Base-by-base conservation (phyloP, 2,797 vertebrate genomes). In the Muraenolepis orangiensis region DNA sequence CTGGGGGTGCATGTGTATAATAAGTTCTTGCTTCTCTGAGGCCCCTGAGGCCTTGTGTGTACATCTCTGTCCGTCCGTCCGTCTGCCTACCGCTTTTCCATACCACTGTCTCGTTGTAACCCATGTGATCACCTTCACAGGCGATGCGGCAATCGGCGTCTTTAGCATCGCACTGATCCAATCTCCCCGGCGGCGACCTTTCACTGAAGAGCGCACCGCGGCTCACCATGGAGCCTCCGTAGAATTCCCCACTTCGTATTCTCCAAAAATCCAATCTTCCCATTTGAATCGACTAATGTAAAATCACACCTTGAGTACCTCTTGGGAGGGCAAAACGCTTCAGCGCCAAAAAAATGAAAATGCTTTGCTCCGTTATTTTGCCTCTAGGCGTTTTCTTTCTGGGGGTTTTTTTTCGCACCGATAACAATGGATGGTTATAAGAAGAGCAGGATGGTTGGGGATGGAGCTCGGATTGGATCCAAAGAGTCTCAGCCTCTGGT, bases 311-410 rank as follows among this genome's bases (percentile, higher is more conserved):
- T 42, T 18, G 38, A 30, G 66, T 23, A 20, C 36, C 72, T 67
- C 72, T 42, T 68, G 29, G 38, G 40, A 16, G 23, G 23, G 13
- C 28, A 13, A 68, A 74, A 51, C 29, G 29, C 28, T 46, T 74
- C 20, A 71, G 70, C 36, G 16, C 26, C 38, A 40, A 34, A 20
- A 12, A 28, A 28, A 30, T 4, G n/a, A n/a, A n/a, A n/a, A n/a
- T n/a, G 34, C 34, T 67, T 69, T 51, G 10, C 72, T 40, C 61
- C 5, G 8, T 69, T 32, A 34, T 69, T 74, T 46, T 32, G 66
- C 73, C 66, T 69, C 66, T 7, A 69, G 31, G 31, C 57, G 36
- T 64, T 36, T 36, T 28, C 18, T 26, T 28, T 40, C n/a, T n/a
- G n/a, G n/a, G n/a, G n/a, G n/a, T n/a, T 26, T 36, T 23, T 51